A percentile compares a stretch with the other conserved stretches of the same genome.
Evolutionary conservation across 2,888 invertebrate species (phyloP).

Genomic region (Cheilosia grossa): DNA sequence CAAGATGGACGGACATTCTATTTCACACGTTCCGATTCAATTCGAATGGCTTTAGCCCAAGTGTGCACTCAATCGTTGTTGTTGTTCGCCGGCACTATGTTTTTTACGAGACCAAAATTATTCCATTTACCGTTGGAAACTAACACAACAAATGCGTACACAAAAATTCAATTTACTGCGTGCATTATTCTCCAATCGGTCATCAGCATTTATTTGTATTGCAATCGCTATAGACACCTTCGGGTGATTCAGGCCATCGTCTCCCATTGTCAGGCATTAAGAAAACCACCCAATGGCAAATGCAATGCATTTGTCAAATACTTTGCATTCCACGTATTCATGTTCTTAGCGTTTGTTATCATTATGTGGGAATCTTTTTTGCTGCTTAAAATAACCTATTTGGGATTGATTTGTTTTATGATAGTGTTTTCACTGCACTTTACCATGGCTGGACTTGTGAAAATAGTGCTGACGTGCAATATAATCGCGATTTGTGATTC

Average conservation of each 20-base stretch:
- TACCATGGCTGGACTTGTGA: slow-evolving; percentile 16
- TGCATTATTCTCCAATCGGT: slow-evolving; percentile 22
- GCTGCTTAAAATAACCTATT: background rate
- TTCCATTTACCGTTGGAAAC: background rate
- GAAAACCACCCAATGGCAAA: background rate
- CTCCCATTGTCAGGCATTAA: background rate
- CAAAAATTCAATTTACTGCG: slow-evolving; percentile 1
- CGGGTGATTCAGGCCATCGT: slow-evolving; percentile 9
- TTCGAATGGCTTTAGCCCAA: slow-evolving; percentile 40
- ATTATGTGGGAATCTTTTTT: slow-evolving; percentile 2
- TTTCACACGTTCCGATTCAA: slow-evolving; percentile 20
- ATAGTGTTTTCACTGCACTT: slow-evolving; percentile 19
- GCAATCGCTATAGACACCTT: slow-evolving; percentile 10
- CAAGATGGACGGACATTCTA: background rate
- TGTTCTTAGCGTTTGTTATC: background rate
- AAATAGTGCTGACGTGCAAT: slow-evolving; percentile 14
- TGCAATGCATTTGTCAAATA: background rate
- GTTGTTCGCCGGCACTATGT: background rate
- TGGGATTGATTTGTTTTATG: background rate
- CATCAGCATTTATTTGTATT: slow-evolving; percentile 23
- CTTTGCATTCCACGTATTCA: background rate
- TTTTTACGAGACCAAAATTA: background rate
- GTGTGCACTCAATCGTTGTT: background rate
- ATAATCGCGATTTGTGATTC: slow-evolving; percentile 16
- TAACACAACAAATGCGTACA: slow-evolving; percentile 9